Evolutionary conservation across 2,888 invertebrate genomes (phyloP).

Genomic region (Papilio gigon): DNA sequence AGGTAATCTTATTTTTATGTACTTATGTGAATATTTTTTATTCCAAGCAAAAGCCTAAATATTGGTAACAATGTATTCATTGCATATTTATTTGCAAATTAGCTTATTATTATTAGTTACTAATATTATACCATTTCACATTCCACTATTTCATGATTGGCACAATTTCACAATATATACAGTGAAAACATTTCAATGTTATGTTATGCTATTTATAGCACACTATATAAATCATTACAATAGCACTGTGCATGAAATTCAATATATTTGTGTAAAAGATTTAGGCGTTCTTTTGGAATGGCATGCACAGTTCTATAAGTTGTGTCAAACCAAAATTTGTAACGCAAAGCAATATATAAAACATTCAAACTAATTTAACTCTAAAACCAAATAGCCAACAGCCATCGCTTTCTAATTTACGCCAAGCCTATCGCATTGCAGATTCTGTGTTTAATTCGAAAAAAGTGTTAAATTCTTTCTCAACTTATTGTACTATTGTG

Average conservation of each 20-base stretch:
- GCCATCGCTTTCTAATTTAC: constrained; percentile 3
- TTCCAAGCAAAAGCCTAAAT: not conserved
- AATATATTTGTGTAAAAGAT: not conserved
- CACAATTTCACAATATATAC: too few species aligned
- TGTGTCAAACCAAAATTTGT: not conserved
- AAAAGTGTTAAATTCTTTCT: not conserved
- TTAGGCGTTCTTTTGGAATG: not conserved
- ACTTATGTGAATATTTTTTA: not conserved
- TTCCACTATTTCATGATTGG: too few species aligned
- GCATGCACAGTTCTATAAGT: not conserved
- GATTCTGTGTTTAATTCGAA: not conserved
- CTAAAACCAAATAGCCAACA: not conserved
- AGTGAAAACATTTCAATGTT: too few species aligned
- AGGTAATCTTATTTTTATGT: not conserved
- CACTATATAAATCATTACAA: too few species aligned
- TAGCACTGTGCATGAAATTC: not conserved
- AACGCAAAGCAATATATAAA: not conserved
- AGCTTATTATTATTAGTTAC: not conserved
- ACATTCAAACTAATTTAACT: not conserved
- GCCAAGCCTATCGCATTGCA: constrained; percentile 9
- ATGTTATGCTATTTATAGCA: too few species aligned
- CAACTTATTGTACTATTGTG: not conserved
- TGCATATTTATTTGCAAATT: not conserved
- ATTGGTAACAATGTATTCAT: not conserved
- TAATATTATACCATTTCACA: not conserved